Conservation (phyloP, 2,113 vertebrate genomes). For the Micronycteris hirsuta region DNA sequence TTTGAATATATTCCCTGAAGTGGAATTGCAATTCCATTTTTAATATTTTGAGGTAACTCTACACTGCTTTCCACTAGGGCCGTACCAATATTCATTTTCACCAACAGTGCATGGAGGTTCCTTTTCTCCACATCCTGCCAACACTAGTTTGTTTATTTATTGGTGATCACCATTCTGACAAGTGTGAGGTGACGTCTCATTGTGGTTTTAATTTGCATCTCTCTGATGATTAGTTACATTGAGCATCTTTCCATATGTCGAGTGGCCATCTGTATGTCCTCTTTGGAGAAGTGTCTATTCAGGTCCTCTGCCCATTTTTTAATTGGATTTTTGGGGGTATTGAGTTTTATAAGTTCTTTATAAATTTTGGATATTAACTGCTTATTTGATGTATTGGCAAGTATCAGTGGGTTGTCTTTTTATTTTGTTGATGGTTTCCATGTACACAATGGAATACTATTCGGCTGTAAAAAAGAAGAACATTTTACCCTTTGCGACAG, state of each 20-base stretch:
- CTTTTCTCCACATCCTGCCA: too few relatives aligned
- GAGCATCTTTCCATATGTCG: not conserved
- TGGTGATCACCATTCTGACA: not conserved
- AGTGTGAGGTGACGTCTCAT: not conserved
- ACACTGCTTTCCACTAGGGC: too few relatives aligned
- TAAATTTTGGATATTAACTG: not conserved
- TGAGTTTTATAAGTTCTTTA: not conserved
- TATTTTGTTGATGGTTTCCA: not conserved
- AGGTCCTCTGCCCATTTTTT: not conserved
- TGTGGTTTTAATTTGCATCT: not conserved
- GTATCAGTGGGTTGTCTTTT: not conserved
- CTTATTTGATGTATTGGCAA: not conserved
- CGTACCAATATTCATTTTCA: too few relatives aligned
- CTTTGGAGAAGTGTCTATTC: not conserved
- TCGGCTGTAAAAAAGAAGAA: not conserved
- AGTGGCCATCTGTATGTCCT: not conserved
- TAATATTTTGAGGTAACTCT: too few relatives aligned
- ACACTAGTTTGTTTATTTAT: too few relatives aligned
- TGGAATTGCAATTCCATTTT: not conserved
- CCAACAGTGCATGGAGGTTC: too few relatives aligned
- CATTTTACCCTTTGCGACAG: not conserved
- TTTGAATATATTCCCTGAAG: not conserved
- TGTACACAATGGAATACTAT: too few relatives aligned
- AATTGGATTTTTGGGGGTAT: not conserved
- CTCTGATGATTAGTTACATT: not conserved